Conservation (phyloP, 2,113 vertebrate species). For the Chamaea fasciata region DNA sequence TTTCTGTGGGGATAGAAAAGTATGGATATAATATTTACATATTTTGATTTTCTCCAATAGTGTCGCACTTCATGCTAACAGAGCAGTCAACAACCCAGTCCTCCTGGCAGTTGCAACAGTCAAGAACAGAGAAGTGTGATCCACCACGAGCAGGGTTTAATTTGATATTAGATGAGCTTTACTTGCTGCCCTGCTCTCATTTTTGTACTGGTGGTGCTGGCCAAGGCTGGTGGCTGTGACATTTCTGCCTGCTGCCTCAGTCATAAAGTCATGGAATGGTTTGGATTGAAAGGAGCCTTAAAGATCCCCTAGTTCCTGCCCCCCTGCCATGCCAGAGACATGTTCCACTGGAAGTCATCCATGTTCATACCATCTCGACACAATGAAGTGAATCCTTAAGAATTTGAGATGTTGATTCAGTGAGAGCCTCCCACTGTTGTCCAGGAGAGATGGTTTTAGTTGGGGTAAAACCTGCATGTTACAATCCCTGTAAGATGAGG, state of each 20-base stretch:
- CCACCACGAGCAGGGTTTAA: background rate
- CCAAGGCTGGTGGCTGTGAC: background rate
- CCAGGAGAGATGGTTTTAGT: background rate
- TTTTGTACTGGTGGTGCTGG: background rate
- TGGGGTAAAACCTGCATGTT: background rate
- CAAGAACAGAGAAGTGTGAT: background rate
- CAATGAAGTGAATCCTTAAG: background rate
- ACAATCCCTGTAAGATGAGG: background rate
- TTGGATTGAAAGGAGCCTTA: background rate
- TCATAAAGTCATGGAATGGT: background rate
- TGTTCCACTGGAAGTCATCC: background rate
- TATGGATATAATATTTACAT: background rate
- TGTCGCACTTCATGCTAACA: background rate
- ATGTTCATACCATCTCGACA: background rate
- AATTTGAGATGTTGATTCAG: background rate
- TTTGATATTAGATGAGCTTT: background rate
- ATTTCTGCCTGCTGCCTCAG: background rate
- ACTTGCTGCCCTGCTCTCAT: background rate
- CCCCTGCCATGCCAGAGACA: background rate
- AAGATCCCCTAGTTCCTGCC: background rate
- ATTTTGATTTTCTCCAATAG: background rate
- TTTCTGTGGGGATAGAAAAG: background rate
- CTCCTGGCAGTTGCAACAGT: background rate
- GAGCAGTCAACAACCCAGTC: background rate
- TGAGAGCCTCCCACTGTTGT: background rate